Base-by-base conservation (phyloP, 2,113 vertebrate genomes). In the Sula dactylatra region DNA sequence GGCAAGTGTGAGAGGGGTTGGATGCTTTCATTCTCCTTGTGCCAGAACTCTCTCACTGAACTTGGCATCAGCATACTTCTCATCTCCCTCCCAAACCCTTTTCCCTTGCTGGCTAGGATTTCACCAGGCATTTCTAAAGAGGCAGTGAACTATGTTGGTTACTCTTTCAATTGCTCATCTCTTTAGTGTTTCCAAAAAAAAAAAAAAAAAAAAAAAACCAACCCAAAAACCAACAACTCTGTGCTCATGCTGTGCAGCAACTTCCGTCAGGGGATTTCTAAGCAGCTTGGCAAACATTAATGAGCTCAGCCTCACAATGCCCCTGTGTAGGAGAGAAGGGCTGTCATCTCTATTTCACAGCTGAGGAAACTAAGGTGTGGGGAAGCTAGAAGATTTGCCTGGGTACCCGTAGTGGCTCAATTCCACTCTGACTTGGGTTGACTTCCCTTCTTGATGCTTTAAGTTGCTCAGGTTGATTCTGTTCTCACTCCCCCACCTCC, bases 141-240 rank as follows among this genome's bases (percentile, higher is more conserved):
- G 86, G 65, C 86, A 87, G 15, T 50, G 83, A 93, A 22, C 86
- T 91, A 13, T 40, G 32, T 5, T 91, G 86, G 73, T 90, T 80
- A 44, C 74, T 73, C 92, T 84, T 95, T 93, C 91, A 91, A 45
- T 56, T 94, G 86, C 83, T 97, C 91, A 85, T 92, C 93, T 80
- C 83, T 88, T 81, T 16, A 38, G 65, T 52, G 50, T 95, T 92
- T 74, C 4, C 3, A 58, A 56, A 67, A 36, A 24, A 12, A 58
- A 29, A 58, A 56, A 67, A 36, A 24, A 12, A 58, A 29, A 56
- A 29, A 45, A 2, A 32, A 50, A 34, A 20, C 5, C 56, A 64
- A 38, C 31, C 34, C 31, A 5, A 90, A 73, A 66, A 7, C 1
- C 73, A 86, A 32, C 67, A 79, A 40, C 72, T 44, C 10, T 16